Base-by-base conservation (phyloP, 1,140 invertebrate genomes). In the Penaeus indicus region DNA sequence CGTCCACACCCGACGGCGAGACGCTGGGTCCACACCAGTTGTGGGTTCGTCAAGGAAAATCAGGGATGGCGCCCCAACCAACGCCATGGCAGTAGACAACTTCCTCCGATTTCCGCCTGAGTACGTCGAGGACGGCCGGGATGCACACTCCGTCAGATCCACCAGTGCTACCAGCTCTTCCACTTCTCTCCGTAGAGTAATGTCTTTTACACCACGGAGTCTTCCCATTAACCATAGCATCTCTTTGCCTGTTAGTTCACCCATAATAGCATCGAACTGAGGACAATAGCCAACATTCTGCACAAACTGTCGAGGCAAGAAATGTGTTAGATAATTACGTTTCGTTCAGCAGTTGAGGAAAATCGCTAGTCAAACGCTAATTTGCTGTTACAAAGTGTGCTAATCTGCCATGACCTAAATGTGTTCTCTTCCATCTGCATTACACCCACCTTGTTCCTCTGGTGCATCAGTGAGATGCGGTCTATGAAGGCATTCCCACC, bases 101-200 rank as follows among this genome's bases (percentile, higher is more conserved):
- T 98, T 98, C 84, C 97, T 93, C 92, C 96, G 96, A 93, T 98
- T 98, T 79, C 97, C 97, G 64, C 96, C 97, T 90, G 95, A 94
- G 90, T 94, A 94, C 13, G 91, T 92, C 16, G 92, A 92, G 62
- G 93, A 92, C 38, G 90, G 90, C 64, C 92, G 89, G 90, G 93
- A 90, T 18, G 93, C 92, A 89, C 93, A 92, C 47, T 92, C 89
- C 13, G 90, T 90, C 19, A 94, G 91, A 19, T 92, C 92, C 62
- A 94, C 92, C 78, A 92, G 93, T 25, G 91, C 75, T 0, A 95
- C 92, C 0, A 92, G 93, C 92, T 93, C 93, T 21, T 93, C 91
- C 60, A 94, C 92, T 38, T 93, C 92, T 92, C 93, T 61, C 18
- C 25, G 83, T 77, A 86, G 79, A 1, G 19, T 67, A 11, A 21